Base-by-base conservation (phyloP, 2,113 vertebrate species). In the Pelecanoides urinatrix region DNA sequence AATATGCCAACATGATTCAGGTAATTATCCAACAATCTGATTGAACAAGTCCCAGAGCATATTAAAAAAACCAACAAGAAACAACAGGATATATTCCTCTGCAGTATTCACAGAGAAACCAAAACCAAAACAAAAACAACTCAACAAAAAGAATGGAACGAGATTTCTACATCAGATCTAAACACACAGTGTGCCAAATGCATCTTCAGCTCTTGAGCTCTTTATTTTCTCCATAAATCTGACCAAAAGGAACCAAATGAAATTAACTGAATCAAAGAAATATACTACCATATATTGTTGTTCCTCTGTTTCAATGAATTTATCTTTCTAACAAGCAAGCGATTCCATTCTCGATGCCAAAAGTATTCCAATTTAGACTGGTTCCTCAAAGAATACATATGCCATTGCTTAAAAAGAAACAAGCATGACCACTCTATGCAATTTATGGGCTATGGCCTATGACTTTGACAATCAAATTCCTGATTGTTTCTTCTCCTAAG, bases 11-110 rank as follows among this genome's bases (percentile, higher is more conserved):
- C 30, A 65, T n/a, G 53, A 86, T 62, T 61, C 68, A 92, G 52
- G 30, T n/a, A 94, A 96, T 89, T 92, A 91, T 63, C 49, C 52
- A 84, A 40, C 20, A 77, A 95, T 76, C 32, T 89, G 83, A 94
- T 3, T 77, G 75, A 95, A 89, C 16, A 59, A 74, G 32, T 53
- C 73, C 52, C 65, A 95, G 55, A 74, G 42, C 55, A 74, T 36
- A 92, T 42, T 65, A 65, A 92, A 88, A 89, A 83, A 86, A 26
- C 1, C 34, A 93, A 70, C 45, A 88, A 61, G 53, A 93, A 85
- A 45, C 16, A 91, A 47, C 36, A 73, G 19, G 70, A 83, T 65
- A 6, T 25, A 40, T 66, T 91, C 76, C 30, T 86, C 58, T 96
- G 44, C 44, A 47, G 29, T 68, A 56, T 52, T 86, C 80, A 83